Evolutionary conservation across 2,113 vertebrate genomes (phyloP).

Genomic region (Equus przewalskii): DNA sequence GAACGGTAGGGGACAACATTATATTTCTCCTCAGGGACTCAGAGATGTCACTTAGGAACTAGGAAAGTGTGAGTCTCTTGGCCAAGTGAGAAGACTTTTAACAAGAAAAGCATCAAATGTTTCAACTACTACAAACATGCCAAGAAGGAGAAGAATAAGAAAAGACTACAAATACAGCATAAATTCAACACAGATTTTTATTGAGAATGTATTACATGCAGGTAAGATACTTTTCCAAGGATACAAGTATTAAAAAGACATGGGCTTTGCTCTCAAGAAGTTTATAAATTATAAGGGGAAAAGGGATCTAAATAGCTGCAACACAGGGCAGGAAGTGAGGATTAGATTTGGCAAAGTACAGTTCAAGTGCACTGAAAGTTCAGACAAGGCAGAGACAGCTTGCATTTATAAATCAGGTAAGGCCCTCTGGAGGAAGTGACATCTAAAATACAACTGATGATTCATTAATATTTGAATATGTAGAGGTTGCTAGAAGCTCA

Average conservation of each 20-base stretch:
- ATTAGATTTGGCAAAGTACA: not conserved
- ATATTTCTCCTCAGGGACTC: not conserved
- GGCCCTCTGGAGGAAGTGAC: rapidly evolving
- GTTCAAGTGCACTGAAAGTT: not conserved
- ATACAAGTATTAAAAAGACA: too few relatives aligned
- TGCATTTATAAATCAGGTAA: not conserved
- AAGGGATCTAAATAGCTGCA: not conserved
- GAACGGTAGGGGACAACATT: not conserved
- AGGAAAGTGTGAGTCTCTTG: not conserved
- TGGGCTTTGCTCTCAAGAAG: not conserved
- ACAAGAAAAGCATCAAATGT: not conserved
- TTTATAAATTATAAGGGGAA: not conserved
- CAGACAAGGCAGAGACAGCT: not conserved
- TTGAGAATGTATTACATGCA: not conserved
- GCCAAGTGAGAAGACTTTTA: not conserved
- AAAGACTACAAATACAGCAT: not conserved
- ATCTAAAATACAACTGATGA: not conserved
- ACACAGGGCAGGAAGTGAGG: not conserved
- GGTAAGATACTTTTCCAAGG: not conserved
- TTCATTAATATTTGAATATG: too few relatives aligned
- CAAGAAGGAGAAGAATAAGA: not conserved
- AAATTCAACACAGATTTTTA: not conserved
- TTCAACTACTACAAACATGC: not conserved
- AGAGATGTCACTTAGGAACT: not conserved
- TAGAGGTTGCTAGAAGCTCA: not conserved